Evolutionary conservation across 2,888 invertebrate species (phyloP), one percentile per base, ranked within the genome.

Genomic region (Agelastica alni): DNA sequence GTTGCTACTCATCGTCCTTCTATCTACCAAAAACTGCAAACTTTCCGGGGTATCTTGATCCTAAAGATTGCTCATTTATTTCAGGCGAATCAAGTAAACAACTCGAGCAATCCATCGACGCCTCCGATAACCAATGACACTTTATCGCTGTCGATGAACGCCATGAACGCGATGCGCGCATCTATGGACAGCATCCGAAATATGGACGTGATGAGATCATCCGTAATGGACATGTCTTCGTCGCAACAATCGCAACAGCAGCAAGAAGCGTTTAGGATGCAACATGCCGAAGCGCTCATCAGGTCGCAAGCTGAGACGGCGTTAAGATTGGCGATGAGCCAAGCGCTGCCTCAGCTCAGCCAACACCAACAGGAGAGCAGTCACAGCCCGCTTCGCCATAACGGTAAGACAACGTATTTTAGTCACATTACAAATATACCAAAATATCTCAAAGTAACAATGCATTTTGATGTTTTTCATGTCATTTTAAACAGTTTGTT

Each of bases 281-380:
- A 76, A 57, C 91, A 91, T 70, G 87, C 88, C 1, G 91, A 91
- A 74, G 89, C 89, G 0, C 79, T 93, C 45, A 78, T 93, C 14
- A 81, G 93, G 70, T 89, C 90, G 64, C 93, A 93, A 70, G 92
- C 92, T 0, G 93, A 93, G 74, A 91, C 91, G 0, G 88, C 89
- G 4, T 79, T 93, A 28, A 81, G 93, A 67, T 76, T 93, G 53
- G 93, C 92, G 26, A 92, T 92, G 61, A 85, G 85, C 5, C 88
- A 89, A 66, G 75, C 80, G 68, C 63, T 77, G 61, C 76, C 77
- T 17, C 76, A 76, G 58, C 69, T 77, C 26, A 77, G 77, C 61
- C 76, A 76, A 53, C 68, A 69, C 62, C 76, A 76, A 53, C 68
- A 69, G 54, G 77, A 79, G 55, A 76, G 76, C 53, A 75, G 64